Percentiles rank a stretch among this genome's conserved stretches.
phyloP scores from a whole-genome alignment of 35 echinoderm and acorn worm species.

The Lytechinus variegatus region DNA sequence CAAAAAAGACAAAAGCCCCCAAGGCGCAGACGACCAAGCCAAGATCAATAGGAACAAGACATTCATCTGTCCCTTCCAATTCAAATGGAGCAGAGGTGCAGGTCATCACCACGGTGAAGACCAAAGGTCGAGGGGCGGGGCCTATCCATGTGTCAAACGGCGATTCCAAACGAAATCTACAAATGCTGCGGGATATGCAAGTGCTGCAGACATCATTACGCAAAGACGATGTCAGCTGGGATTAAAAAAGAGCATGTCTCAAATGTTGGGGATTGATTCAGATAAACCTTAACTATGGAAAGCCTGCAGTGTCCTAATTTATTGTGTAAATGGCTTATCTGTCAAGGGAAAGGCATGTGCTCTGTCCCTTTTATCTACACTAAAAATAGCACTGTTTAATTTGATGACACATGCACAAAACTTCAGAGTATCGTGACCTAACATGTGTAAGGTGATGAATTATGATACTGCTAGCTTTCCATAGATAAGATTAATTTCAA shows the following conservation, averaged over 20 bases:
- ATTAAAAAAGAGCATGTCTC: constrained; percentile 33
- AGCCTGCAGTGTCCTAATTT: too few relatives aligned
- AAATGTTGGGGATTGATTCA: too few relatives aligned
- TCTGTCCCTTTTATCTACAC: too few relatives aligned
- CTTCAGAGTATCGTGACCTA: too few relatives aligned
- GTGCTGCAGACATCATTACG: constrained; percentile 88
- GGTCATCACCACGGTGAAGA: constrained; percentile 94
- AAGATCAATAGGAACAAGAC: constrained; percentile 26
- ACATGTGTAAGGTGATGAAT: too few relatives aligned
- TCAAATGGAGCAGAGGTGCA: constrained; percentile 69
- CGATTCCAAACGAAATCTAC: constrained; percentile 32
- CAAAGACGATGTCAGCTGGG: constrained; percentile 92
- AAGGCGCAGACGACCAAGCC: constrained; percentile 42
- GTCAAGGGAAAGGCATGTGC: too few relatives aligned
- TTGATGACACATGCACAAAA: too few relatives aligned
- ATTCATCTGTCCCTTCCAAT: constrained; percentile 45
- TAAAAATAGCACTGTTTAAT: too few relatives aligned
- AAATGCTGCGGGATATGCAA: constrained; percentile 82
- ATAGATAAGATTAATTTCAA: too few relatives aligned
- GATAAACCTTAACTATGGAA: too few relatives aligned
- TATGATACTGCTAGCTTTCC: too few relatives aligned
- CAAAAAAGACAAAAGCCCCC: constrained; percentile 57
- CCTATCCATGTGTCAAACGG: constrained; percentile 51
- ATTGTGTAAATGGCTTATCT: too few relatives aligned
- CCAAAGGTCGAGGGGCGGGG: constrained; percentile 69